Evolutionary conservation across 2,113 vertebrate genomes (phyloP).

Genomic region (Chaetodon trifascialis): DNA sequence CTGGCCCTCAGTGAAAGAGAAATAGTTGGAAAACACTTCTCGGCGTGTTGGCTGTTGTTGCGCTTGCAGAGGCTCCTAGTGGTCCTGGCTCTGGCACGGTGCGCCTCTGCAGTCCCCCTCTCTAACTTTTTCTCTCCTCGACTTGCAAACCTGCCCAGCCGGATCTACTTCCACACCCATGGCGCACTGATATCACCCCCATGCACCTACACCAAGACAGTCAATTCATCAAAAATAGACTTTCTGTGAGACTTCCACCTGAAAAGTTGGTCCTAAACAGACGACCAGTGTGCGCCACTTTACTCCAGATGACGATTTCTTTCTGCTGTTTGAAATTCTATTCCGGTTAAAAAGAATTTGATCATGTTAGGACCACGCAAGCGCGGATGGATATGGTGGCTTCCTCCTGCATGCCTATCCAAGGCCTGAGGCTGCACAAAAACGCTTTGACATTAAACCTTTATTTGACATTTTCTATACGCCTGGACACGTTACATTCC

Average conservation of each 20-base stretch:
- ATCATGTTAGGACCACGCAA: not conserved
- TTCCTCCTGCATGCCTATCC: constrained; percentile 6
- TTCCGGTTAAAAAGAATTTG: not conserved
- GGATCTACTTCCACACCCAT: constrained; percentile 75
- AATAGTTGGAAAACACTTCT: constrained; percentile 6
- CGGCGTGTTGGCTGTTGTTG: constrained; percentile 42
- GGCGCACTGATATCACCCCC: constrained; percentile 51
- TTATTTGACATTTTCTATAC: constrained; percentile 64
- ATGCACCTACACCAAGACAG: not conserved
- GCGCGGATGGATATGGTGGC: constrained; percentile 71
- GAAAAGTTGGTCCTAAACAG: rapidly evolving
- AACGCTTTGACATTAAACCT: constrained; percentile 65
- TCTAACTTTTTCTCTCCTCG: constrained; percentile 77
- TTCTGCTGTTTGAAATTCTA: not conserved
- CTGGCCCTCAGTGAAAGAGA: constrained; percentile 21
- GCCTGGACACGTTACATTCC: constrained; percentile 72
- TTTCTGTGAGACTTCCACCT: not conserved
- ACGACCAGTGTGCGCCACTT: rapidly evolving
- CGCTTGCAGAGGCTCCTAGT: constrained; percentile 61
- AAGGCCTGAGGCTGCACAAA: constrained; percentile 62
- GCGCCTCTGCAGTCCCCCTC: constrained; percentile 78
- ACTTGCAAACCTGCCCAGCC: constrained; percentile 78
- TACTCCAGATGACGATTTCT: rapidly evolving
- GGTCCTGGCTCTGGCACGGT: constrained; percentile 76
- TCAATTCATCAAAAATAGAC: not conserved